phyloP scores from a whole-genome alignment of 2,797 vertebrate species.

The Rhabdophis nuchalis region DNA sequence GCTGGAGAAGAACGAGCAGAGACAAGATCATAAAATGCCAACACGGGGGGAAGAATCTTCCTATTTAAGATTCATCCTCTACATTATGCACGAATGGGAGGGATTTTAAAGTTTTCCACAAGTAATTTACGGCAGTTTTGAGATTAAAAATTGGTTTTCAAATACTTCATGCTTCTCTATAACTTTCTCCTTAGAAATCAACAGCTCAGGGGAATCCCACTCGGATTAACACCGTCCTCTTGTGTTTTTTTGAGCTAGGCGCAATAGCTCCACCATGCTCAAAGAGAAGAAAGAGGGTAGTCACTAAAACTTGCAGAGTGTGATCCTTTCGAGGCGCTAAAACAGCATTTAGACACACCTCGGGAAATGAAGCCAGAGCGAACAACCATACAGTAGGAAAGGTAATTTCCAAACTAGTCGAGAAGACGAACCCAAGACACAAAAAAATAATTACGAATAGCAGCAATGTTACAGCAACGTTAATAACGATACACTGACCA shows the following conservation, averaged over 20 bases:
- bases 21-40: background rate
- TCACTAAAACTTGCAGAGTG: background rate
- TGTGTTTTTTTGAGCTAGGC: background rate
- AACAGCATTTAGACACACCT: background rate
- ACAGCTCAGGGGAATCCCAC: background rate
- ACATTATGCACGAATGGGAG: background rate
- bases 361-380: background rate
- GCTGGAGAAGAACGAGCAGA: background rate
- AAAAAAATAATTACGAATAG: conserved; percentile 28
- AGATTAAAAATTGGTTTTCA: background rate
- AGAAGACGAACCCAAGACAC: conserved; percentile 1
- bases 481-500: background rate
- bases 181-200: background rate
- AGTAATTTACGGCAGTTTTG: background rate
- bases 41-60: background rate
- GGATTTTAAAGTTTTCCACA: background rate
- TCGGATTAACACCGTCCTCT: background rate
- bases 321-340: too few species aligned
- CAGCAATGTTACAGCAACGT: conserved; percentile 5
- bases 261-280: background rate
- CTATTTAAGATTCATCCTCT: background rate
- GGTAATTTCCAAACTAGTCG: background rate
- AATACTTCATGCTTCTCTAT: background rate
- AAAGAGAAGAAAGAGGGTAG: background rate
- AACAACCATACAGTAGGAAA: background rate